These are phyloP conservation scores for Blastobasis adustella DNA, from an alignment of 2,888 invertebrate species.

Conservation along the genomic window DNA sequence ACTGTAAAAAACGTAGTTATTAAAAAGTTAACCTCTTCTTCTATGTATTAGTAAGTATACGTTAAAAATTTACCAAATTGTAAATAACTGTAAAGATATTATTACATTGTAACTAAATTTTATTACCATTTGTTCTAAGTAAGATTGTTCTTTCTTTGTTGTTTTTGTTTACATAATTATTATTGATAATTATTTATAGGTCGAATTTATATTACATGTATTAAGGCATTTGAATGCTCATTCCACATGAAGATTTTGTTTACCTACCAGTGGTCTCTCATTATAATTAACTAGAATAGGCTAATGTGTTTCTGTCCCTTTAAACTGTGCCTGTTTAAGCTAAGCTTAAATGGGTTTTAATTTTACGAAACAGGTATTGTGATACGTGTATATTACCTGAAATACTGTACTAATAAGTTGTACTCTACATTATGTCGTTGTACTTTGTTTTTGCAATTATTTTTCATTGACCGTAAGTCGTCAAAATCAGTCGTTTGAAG, in stretches of 20 bases:
- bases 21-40: constrained; percentile 50
- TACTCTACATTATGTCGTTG: too few species aligned
- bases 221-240: constrained; percentile 34
- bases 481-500: too few species aligned
- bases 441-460: too few species aligned
- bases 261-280: constrained; percentile 28
- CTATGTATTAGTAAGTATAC: constrained; percentile 69
- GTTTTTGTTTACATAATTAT: constrained; percentile 50
- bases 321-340: constrained; percentile 7
- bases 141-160: constrained; percentile 68
- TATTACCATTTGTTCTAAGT: constrained; percentile 72
- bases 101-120: constrained; percentile 66
- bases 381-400: constrained; percentile 9
- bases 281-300: constrained; percentile 8
- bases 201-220: constrained; percentile 15
- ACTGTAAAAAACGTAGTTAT: constrained; percentile 50
- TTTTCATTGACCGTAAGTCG: too few species aligned
- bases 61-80: constrained; percentile 70
- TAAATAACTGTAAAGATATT: constrained; percentile 74
- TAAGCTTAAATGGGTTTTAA: constrained; percentile 13
- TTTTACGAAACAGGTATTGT: constrained; percentile 10
- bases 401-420: not conserved
- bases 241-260: constrained; percentile 18
- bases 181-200: constrained; percentile 39
- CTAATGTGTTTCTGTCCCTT: constrained; percentile 5